Evolutionary conservation across 1,140 invertebrate species (phyloP), one percentile per base, ranked within the genome.

Genomic region (Danaus melanippus): DNA sequence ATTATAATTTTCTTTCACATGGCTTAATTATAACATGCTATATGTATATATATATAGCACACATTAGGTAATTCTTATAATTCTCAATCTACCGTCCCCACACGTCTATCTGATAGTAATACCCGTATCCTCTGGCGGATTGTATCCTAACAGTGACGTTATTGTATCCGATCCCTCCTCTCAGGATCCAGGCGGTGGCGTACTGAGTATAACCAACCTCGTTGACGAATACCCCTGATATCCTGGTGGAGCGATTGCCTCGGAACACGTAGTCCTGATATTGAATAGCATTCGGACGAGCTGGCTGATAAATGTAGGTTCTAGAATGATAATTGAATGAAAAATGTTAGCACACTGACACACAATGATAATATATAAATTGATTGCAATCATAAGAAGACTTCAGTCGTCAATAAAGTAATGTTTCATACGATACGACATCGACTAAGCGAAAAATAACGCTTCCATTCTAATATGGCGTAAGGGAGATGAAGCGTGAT

Each of bases 231-330:
- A 61, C 50, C 9, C 53, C 59, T 12, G 63, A 46, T 17, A 65
- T 56, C 6, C 50, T 42, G 15, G 56, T 62, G 21, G 12, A 43
- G n/a, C 9, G 39, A 43, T 56, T 62, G 7, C 59, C 63, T 2
- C 47, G 46, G 46, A 53, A 65, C 7, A 47, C n/a, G 32, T 48
- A 47, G 12, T 65, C 59, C 43, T 62, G 59, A 15, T 55, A 56
- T 39, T 65, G 63, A 9, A 61, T 58, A 0, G 69, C 53, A 49
- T 82, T 79, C 0, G 56, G 12, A 0, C 71, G 49, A 0, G 72
- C 42, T 7, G 53, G 57, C 44, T 66, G 66, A 45, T 69, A 57
- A 4, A 75, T 21, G 56, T 71, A 71, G 10, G 55, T 47, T 54
- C 79, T 83, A 67, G 12, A 73, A 75, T 41, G 4, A 62, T 50